phyloP scores from a whole-genome alignment of 2,888 invertebrate genomes.

The Belgica antarctica region DNA sequence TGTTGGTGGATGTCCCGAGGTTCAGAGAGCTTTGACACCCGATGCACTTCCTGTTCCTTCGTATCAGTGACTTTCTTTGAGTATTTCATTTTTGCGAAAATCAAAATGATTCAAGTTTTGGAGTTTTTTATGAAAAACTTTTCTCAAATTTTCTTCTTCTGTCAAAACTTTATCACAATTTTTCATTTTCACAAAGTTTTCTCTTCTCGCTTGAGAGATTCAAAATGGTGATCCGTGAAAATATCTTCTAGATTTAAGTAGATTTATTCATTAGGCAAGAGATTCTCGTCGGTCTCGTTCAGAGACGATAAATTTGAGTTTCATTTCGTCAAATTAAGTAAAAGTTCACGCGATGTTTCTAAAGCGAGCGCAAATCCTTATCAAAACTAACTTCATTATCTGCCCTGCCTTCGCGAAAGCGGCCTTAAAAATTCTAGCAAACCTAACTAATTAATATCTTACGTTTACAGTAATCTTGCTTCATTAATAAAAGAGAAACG shows the following conservation, averaged over 20 bases:
- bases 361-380: not conserved
- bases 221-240: not conserved
- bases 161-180: constrained; percentile 19
- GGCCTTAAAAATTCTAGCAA: not conserved
- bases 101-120: not conserved
- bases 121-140: not conserved
- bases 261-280: constrained; percentile 25
- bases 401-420: not conserved
- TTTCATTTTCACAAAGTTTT: constrained; percentile 1
- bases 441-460: constrained; percentile 18
- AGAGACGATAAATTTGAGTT: not conserved
- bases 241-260: constrained; percentile 18
- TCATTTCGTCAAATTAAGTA: constrained; percentile 16
- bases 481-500: constrained; percentile 10
- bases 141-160: constrained; percentile 4
- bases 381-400: constrained; percentile 5
- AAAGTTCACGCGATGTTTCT: not conserved
- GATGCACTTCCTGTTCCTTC: not conserved
- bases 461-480: constrained; percentile 14
- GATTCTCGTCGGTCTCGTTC: not conserved
- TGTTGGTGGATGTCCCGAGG: constrained; percentile 1
- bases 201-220: not conserved
- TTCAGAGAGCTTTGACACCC: not conserved
- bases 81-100: not conserved
- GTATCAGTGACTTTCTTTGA: not conserved